Evolutionary conservation across 2,113 vertebrate genomes (phyloP).

Genomic region (Rhea americana): DNA sequence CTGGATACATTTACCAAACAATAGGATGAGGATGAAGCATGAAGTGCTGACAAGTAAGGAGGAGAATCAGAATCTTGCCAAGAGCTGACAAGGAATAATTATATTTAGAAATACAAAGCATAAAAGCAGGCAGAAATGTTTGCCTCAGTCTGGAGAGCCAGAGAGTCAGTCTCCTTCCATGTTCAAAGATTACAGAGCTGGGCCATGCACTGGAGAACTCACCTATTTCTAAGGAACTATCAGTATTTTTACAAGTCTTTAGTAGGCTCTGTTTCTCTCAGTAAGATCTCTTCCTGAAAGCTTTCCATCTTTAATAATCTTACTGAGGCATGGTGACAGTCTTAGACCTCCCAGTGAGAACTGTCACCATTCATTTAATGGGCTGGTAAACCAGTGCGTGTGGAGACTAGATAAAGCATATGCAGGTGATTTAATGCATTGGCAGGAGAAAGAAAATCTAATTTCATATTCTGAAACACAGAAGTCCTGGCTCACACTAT

Average conservation of each 20-base stretch:
- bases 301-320: neutral
- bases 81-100: neutral
- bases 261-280: too few relatives aligned
- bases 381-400: neutral
- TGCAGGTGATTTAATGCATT: neutral
- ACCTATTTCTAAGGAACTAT: too few relatives aligned
- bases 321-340: too few relatives aligned
- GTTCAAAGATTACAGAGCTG: neutral
- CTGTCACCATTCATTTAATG: neutral
- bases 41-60: neutral
- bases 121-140: neutral
- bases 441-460: neutral
- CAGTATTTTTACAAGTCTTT: too few relatives aligned
- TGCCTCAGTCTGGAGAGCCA: neutral
- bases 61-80: neutral
- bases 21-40: neutral
- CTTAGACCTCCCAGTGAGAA: neutral
- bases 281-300: neutral
- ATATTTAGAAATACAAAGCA: neutral
- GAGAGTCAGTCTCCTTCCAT: accelerated
- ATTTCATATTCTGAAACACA: neutral
- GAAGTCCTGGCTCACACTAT: neutral
- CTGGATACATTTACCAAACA: neutral
- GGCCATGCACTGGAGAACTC: too few relatives aligned
- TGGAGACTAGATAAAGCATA: too few relatives aligned